Evolutionary conservation across 2,888 invertebrate species (phyloP), one percentile per base, ranked within the genome.

Genomic region (Orthosia cruda): DNA sequence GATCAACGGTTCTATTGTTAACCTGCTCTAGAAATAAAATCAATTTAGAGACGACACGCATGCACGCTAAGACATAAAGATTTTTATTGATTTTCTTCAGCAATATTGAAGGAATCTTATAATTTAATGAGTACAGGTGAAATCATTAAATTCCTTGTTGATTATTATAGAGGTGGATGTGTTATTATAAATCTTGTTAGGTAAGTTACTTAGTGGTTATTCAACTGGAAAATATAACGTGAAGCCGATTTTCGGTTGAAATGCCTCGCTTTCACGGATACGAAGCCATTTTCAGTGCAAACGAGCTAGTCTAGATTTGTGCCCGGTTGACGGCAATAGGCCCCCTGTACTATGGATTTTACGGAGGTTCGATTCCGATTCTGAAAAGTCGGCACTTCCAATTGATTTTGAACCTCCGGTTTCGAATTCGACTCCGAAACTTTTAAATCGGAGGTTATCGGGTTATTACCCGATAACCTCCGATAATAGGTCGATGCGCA

Each of bases 1-100:
- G 70, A 67, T n/a, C 7, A 52, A 26, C 55, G 4, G 13, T 1
- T 74, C 85, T 23, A 81, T 83, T 83, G 82, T 83, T 74, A 32
- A 52, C 18, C 15, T 47, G 75, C n/a, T 55, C 40, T 40, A 49
- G 63, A 68, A 65, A 68, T 68, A 75, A 65, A 59, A 54, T 50
- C 26, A 75, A 75, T 68, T 71, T 71, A 57, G 26, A 65, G 9
- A 40, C 20, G 61, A 63, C 80, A 80, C 81, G 81, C 80, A 45
- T 49, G 75, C 81, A 71, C 84, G 81, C 66, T 7, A 54, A 40
- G n/a, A 68, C 12, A 58, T 69, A n/a, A 71, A 71, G 15, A 55
- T 65, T 66, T 26, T 71, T 67, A 78, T 81, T 61, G 45, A 45
- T 74, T 83, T 74, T 66, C 65, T 77, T 71, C n/a, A 57, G 23